Evolutionary conservation across 2,113 vertebrate genomes (phyloP), one percentile per base, ranked within the genome.

Genomic region (Scomber scombrus): DNA sequence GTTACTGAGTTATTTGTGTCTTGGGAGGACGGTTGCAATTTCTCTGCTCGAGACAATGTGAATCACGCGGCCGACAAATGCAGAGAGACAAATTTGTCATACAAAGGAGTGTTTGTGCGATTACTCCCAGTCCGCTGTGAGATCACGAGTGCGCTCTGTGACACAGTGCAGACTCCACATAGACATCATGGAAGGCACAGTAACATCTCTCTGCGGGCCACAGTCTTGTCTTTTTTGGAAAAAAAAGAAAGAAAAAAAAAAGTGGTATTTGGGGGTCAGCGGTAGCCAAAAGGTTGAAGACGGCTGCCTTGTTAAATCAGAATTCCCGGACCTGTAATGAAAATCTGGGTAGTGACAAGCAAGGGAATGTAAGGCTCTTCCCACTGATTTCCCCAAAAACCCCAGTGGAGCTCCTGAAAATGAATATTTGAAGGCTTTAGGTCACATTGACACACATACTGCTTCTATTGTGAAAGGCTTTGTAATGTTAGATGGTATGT

Each of bases 91-190:
- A 79, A 85, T 80, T 65, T 40, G 80, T 88, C 70, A 52, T 73
- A 92, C 88, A 91, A 91, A 89, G 79, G 60, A 68, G 61, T 64
- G 78, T 86, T 91, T 93, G 93, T 92, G 56, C 75, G 19, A 77
- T 73, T 18, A 8, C 76, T 80, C 55, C 47, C 61, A 19, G 85
- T 71, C 72, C 26, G 45, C 73, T 14, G 69, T 46, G 81, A 82
- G 82, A 89, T 90, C 90, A 92, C 84, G 73, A 82, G 88, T 64
- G 4, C 3, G 47, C 71, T 83, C 64, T 16, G 86, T 86, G 87
- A 91, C 82, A 90, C 74, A 86, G 85, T 6, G 43, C 78, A 88
- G 84, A 85, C 81, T 69, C 51, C 4, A 73, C 61, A 40, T 62
- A 54, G 63, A 62, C 85, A 80, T 75, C 83, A 79, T 75, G 69